Evolutionary conservation across 1,140 invertebrate genomes (phyloP).

Genomic region (Gyrodactylus salaris): DNA sequence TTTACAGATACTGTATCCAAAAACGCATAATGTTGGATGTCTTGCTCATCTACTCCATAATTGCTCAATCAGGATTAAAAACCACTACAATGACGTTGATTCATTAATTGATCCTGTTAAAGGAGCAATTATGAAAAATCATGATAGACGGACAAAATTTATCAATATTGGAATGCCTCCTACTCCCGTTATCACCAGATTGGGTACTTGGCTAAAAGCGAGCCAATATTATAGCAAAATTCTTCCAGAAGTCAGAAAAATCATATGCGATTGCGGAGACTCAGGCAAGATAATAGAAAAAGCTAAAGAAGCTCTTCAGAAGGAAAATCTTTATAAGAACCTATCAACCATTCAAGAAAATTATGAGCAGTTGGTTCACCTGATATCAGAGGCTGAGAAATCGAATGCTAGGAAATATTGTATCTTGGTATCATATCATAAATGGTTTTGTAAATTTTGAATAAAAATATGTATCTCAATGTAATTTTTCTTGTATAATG

Average conservation of each 20-base stretch:
- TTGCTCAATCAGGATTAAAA: background rate
- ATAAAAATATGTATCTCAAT: too few relatives aligned
- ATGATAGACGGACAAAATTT: background rate
- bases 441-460: too few relatives aligned
- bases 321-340: background rate
- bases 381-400: too few relatives aligned
- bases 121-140: background rate
- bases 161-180: background rate
- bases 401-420: too few relatives aligned
- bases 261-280: background rate
- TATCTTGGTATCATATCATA: too few relatives aligned
- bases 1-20: background rate
- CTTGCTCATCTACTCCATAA: background rate
- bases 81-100: background rate
- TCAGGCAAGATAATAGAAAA: background rate
- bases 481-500: too few relatives aligned
- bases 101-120: background rate
- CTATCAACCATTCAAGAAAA: too few relatives aligned
- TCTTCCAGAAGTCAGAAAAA: background rate
- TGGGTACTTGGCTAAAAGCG: background rate
- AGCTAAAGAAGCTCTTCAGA: background rate
- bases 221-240: background rate
- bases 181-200: background rate
- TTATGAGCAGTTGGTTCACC: too few relatives aligned
- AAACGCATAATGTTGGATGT: background rate